phyloP scores from a whole-genome alignment of 2,113 vertebrate genomes.

The Myocastor coypus region DNA sequence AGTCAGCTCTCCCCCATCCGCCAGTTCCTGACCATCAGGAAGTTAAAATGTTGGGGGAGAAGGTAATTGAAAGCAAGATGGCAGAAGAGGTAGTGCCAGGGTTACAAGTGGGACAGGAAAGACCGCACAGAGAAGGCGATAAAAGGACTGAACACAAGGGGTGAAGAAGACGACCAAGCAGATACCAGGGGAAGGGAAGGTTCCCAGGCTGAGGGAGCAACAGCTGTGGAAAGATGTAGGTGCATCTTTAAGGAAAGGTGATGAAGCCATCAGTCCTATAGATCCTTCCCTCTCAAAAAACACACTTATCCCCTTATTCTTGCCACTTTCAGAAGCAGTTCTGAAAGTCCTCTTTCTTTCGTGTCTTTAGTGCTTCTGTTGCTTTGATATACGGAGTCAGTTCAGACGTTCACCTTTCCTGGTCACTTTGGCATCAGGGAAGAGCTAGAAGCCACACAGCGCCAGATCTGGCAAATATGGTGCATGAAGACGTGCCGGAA shows the following conservation, averaged over 20 bases:
- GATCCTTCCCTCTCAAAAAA: background rate
- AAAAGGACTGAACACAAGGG: background rate
- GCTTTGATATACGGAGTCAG: background rate
- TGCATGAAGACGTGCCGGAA: background rate
- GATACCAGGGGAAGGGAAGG: no score
- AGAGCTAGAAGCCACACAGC: background rate
- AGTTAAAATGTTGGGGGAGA: background rate
- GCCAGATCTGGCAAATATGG: background rate
- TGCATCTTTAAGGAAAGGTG: background rate
- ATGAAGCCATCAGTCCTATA: background rate
- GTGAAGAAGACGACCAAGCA: background rate
- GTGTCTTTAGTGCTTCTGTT: background rate
- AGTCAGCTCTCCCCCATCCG: background rate
- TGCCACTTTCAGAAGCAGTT: background rate
- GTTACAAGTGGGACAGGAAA: background rate
- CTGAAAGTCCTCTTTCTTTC: background rate
- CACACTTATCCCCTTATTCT: background rate
- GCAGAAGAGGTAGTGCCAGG: background rate
- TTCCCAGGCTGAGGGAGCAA: background rate
- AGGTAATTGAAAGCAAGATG: background rate
- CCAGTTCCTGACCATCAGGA: background rate
- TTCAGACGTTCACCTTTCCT: background rate
- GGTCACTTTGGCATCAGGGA: background rate
- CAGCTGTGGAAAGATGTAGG: background rate
- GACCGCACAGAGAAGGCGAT: background rate